Conservation (phyloP, 2,888 invertebrate genomes). For the Xestia c-nigrum region DNA sequence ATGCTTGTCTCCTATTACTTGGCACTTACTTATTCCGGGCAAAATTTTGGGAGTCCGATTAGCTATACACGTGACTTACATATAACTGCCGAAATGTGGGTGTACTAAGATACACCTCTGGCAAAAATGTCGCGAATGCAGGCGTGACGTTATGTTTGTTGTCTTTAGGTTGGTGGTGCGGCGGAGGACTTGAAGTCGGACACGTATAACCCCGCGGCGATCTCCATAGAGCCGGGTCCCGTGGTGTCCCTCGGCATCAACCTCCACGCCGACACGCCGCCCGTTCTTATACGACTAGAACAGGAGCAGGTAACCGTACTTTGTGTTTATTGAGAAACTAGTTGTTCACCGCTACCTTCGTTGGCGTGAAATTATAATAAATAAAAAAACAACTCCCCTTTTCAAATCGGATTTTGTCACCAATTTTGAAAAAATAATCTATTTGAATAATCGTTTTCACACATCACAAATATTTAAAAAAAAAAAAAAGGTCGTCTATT, state of each 20-base stretch:
- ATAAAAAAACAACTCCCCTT: too few relatives aligned
- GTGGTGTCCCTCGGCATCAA: neutral
- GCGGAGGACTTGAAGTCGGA: neutral
- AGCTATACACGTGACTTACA: neutral
- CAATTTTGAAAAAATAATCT: too few relatives aligned
- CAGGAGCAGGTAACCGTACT: constrained; percentile 2
- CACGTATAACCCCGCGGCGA: neutral
- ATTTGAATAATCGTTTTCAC: too few relatives aligned
- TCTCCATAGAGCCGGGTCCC: neutral
- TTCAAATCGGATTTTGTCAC: too few relatives aligned
- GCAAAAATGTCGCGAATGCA: neutral
- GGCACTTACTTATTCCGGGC: neutral
- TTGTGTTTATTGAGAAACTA: neutral
- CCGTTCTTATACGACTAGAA: constrained; percentile 4
- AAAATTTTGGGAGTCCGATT: neutral
- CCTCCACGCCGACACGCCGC: constrained; percentile 3
- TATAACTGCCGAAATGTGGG: neutral
- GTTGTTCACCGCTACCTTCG: too few relatives aligned
- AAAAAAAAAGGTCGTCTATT: too few relatives aligned
- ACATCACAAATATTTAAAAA: too few relatives aligned
- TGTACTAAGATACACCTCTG: neutral
- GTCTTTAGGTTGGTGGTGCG: neutral
- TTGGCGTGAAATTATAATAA: too few relatives aligned
- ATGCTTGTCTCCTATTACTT: neutral
- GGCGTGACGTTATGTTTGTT: neutral